These are phyloP conservation scores for Sphecodes monilicornis DNA, from an alignment of 2,888 invertebrate species.

Conservation along the genomic window DNA sequence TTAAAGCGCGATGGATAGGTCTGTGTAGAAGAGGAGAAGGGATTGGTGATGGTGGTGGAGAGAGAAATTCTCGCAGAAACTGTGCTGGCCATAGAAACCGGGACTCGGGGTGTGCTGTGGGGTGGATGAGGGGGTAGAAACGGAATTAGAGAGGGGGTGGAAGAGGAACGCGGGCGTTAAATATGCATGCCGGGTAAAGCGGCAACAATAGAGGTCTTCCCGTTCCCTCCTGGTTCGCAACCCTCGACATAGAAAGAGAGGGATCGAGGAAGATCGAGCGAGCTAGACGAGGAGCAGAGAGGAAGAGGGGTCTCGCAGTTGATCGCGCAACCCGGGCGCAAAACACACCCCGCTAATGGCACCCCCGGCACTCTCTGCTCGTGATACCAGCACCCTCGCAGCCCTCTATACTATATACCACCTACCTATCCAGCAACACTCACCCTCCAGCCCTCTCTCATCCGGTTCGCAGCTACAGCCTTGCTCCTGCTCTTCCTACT, in stretches of 20 bases:
- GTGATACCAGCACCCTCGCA: conserved; percentile 67
- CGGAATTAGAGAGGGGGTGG: conserved; percentile 49
- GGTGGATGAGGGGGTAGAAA: conserved; percentile 47
- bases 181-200: conserved; percentile 80
- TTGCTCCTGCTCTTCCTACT: conserved; percentile 49
- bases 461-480: conserved; percentile 50
- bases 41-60: no score
- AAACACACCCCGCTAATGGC: conserved; percentile 81
- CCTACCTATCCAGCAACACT: conserved; percentile 49
- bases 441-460: conserved; percentile 45
- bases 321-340: conserved; percentile 77
- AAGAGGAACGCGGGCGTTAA: conserved; percentile 73
- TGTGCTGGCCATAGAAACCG: conserved; percentile 15
- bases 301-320: conserved; percentile 67
- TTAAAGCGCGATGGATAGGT: conserved; percentile 66
- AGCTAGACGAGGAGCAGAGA: not conserved
- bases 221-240: conserved; percentile 46
- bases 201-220: conserved; percentile 76
- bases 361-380: conserved; percentile 73
- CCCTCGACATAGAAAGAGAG: conserved; percentile 23
- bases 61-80: not conserved
- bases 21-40: not conserved
- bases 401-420: conserved; percentile 40
- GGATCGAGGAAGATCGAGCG: conserved; percentile 40
- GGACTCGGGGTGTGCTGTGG: not conserved